Conservation (phyloP, 92 coral and sea anemone genomes). For the Epizoanthus rinbou region DNA sequence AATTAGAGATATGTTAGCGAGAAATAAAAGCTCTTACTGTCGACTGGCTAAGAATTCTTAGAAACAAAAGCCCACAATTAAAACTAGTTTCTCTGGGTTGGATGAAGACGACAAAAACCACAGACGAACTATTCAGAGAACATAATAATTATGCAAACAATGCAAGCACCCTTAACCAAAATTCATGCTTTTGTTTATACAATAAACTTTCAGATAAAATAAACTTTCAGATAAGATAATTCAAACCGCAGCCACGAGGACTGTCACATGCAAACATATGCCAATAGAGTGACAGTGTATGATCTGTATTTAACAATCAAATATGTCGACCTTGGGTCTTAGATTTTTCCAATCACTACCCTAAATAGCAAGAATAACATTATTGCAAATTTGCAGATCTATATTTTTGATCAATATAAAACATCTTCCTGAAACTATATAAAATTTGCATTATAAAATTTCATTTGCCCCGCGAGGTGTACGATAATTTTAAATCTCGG, state of each 20-base stretch:
- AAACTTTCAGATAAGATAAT: too few relatives aligned
- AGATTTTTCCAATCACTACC: not conserved
- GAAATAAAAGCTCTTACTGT: not conserved
- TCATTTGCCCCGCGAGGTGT: not conserved
- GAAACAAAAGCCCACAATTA: not conserved
- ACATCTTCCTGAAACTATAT: conserved; percentile 9
- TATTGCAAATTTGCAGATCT: not conserved
- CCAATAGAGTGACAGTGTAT: too few relatives aligned
- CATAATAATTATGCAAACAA: not conserved
- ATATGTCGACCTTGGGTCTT: conserved; percentile 10
- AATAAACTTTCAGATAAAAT: conserved; percentile 6
- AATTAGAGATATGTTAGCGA: not conserved
- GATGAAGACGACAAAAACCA: not conserved
- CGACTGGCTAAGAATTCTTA: not conserved
- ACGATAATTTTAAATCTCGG: not conserved
- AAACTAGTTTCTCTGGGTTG: not conserved
- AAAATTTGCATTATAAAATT: not conserved
- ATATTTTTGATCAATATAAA: conserved; percentile 22
- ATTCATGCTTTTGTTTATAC: conserved; percentile 17
- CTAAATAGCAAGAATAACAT: not conserved
- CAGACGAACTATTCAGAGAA: not conserved
- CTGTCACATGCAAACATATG: too few relatives aligned
- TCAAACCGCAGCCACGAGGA: too few relatives aligned
- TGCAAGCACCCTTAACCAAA: conserved; percentile 22
- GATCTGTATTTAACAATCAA: too few relatives aligned